Percentiles rank a stretch among this genome's conserved stretches.
Conservation (phyloP, 1,140 invertebrate genomes). For the Drosophila sp. region DNA sequence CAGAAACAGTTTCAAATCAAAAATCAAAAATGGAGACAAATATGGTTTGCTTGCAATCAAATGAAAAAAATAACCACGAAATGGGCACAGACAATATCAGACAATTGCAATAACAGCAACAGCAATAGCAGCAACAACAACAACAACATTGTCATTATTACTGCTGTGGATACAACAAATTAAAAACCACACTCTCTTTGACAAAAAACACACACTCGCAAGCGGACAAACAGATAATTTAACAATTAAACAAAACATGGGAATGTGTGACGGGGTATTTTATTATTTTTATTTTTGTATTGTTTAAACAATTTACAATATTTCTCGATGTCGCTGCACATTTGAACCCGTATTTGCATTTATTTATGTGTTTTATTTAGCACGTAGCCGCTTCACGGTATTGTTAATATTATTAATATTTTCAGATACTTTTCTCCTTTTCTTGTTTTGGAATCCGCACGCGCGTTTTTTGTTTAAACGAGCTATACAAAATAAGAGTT, state of each 20-base stretch:
- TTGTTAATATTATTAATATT: slow-evolving; percentile 27
- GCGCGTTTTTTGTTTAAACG: slow-evolving; percentile 49
- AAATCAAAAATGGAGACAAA: slow-evolving; percentile 43
- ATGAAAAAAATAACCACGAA: slow-evolving; percentile 47
- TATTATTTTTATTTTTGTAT: slow-evolving; percentile 38
- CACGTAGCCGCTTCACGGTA: slow-evolving; percentile 37
- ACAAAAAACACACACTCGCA: slow-evolving; percentile 21
- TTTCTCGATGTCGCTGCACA: slow-evolving; percentile 43
- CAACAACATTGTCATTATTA: slow-evolving; percentile 36
- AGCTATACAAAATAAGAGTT: slow-evolving; percentile 38
- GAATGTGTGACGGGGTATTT: slow-evolving; percentile 43
- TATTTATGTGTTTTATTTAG: slow-evolving; percentile 48
- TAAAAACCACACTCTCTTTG: slow-evolving; percentile 47
- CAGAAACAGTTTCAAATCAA: background rate
- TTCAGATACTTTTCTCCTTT: slow-evolving; percentile 26
- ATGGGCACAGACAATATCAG: slow-evolving; percentile 45
- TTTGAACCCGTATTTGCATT: slow-evolving; percentile 46
- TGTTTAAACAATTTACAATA: slow-evolving; percentile 55
- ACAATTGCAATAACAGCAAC: slow-evolving; percentile 23
- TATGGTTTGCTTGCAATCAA: slow-evolving; percentile 38
- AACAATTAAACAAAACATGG: slow-evolving; percentile 52
- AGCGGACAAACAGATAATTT: slow-evolving; percentile 33
- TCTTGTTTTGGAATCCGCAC: slow-evolving; percentile 27
- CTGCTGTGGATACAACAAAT: slow-evolving; percentile 40
- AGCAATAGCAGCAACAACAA: slow-evolving; percentile 18